phyloP scores from a whole-genome alignment of 2,113 vertebrate genomes.

The Lonchura striata region DNA sequence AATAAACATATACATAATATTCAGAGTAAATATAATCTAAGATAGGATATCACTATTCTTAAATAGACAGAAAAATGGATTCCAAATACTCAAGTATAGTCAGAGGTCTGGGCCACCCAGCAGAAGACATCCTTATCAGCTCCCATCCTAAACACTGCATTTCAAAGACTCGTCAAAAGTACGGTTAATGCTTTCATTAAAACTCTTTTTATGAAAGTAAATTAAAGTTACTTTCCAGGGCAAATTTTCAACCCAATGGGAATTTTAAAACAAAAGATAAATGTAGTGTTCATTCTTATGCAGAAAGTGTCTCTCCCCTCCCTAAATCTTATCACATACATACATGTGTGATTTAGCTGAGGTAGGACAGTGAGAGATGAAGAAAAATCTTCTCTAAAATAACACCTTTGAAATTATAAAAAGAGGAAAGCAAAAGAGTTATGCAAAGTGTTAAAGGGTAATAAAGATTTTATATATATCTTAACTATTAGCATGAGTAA shows the following conservation, averaged over 20 bases:
- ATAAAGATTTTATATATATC: neutral
- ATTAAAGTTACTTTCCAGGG: neutral
- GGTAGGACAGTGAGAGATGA: neutral
- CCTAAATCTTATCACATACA: neutral
- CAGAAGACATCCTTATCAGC: neutral
- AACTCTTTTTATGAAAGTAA: neutral
- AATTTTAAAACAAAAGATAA: neutral
- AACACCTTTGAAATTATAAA: neutral
- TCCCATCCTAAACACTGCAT: neutral
- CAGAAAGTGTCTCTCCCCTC: neutral
- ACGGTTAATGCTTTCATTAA: neutral
- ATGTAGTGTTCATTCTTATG: neutral
- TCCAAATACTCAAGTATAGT: neutral
- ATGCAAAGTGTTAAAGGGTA: neutral
- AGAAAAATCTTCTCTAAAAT: neutral
- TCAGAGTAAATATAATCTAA: neutral
- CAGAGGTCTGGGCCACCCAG: neutral
- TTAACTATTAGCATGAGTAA: constrained; percentile 35
- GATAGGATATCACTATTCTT: neutral
- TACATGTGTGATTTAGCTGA: neutral
- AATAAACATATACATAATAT: neutral
- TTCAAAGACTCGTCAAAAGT: neutral
- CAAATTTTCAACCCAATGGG: neutral
- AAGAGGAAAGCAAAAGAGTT: neutral
- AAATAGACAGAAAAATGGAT: neutral